Evolutionary conservation across 2,888 invertebrate species (phyloP), one percentile per base, ranked within the genome.

Genomic region (Pristionchus fissidentatus): DNA sequence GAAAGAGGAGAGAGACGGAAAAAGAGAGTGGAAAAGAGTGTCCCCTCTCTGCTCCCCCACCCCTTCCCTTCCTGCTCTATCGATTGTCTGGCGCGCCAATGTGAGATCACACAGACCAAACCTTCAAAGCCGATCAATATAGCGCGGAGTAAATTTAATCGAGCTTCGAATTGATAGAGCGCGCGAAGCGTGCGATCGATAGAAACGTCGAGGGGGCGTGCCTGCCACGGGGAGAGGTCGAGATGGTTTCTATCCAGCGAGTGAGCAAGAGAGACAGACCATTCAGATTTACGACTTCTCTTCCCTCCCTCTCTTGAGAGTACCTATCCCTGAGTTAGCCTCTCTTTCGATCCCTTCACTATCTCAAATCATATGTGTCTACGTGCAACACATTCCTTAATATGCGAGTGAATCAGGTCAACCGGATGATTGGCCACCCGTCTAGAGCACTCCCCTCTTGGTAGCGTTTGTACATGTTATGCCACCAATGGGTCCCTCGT

Each of bases 71-170:
- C 41, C 46, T 52, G 80, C 80, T 81, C 62, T 81, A 81, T 81
- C 62, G 80, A 81, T 81, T 22, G 80, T 81, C 80, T 81, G 62
- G 80, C 80, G 80, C 80, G 80, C 80, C 57, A 55, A 35, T 29
- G 57, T 38, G 62, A 60, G 80, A 81, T 81, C 80, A 81, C 0
- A 29, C 43, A 62, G 80, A 57, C 79, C 57, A 70, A 41, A 19
- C 38, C n/a, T 29, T 41, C 46, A 3, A 46, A 75, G 38, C 22
- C 75, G n/a, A 77, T 77, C 75, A 32, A 77, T 77, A 77, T 32
- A 77, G 75, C 75, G 75, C 49, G 75, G 15, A 49, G 49, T n/a
- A n/a, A n/a, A n/a, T n/a, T n/a, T n/a, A n/a, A 13, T n/a, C 29
- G 29, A 4, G 66, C 29, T 38, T 62, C 22, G 70, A 70, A 22